phyloP scores from a whole-genome alignment of 2,113 vertebrate species.

The Dipodomys stephensi region DNA sequence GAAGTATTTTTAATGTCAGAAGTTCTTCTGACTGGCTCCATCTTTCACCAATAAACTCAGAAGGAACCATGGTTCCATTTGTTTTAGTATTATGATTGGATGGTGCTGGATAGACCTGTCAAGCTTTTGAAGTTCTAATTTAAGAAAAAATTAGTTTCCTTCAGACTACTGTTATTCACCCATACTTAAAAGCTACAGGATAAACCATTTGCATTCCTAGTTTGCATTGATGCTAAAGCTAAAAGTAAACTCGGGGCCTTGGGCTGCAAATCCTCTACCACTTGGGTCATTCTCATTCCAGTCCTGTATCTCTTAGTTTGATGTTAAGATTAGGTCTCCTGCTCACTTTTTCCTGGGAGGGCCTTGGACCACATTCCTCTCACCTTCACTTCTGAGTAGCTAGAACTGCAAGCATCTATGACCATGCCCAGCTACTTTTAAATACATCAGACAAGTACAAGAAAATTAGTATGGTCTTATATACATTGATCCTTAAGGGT shows the following conservation, averaged over 20 bases:
- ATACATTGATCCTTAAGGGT: not conserved
- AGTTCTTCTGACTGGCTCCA: not conserved
- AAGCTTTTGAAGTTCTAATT: slow-evolving; percentile 31
- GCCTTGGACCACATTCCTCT: too few relatives aligned
- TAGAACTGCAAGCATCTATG: too few relatives aligned
- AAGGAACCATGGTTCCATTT: not conserved
- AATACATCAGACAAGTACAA: not conserved
- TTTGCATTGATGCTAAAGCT: not conserved
- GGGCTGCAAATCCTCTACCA: too few relatives aligned
- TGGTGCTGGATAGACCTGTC: not conserved
- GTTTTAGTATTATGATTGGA: not conserved
- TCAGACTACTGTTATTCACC: not conserved
- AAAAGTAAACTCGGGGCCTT: too few relatives aligned
- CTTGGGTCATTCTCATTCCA: too few relatives aligned
- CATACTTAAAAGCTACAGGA: not conserved
- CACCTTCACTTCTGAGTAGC: too few relatives aligned
- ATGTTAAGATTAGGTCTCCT: too few relatives aligned
- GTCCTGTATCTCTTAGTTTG: too few relatives aligned
- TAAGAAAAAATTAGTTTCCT: not conserved
- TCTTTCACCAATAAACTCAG: not conserved
- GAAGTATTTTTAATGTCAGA: not conserved
- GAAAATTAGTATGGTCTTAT: not conserved
- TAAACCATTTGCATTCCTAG: not conserved
- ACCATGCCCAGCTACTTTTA: not conserved
- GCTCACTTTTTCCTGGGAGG: too few relatives aligned